Conservation (phyloP, 2,797 vertebrate genomes). For the Pogoniulus pusillus region DNA sequence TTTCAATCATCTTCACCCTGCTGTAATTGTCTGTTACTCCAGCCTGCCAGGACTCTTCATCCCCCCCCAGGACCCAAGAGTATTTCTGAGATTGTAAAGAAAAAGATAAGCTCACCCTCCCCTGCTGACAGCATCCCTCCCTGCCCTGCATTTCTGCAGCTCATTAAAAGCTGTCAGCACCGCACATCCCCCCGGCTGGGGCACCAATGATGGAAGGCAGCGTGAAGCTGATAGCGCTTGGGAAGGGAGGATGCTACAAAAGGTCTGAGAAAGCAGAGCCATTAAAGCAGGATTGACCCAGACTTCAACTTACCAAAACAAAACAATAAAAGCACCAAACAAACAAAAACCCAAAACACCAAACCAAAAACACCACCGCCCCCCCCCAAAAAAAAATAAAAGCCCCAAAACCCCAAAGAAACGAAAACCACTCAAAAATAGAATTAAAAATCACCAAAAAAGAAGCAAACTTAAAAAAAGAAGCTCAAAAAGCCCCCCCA, state of each 20-base stretch:
- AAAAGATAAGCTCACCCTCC: slow-evolving; percentile 36
- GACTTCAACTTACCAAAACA: not conserved
- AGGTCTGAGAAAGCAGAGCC: not conserved
- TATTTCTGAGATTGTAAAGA: slow-evolving; percentile 29
- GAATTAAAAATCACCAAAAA: no score
- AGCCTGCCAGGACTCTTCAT: not conserved
- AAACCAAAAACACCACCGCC: no score
- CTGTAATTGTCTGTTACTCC: not conserved
- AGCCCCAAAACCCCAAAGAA: no score
- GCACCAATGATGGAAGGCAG: not conserved
- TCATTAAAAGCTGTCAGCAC: slow-evolving; percentile 59
- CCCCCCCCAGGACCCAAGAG: not conserved
- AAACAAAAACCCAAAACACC: no score
- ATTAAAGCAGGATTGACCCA: not conserved
- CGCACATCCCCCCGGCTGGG: not conserved
- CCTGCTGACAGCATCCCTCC: not conserved
- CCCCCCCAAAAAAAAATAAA: no score
- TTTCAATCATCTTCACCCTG: not conserved
- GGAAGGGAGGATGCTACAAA: not conserved
- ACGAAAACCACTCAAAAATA: no score
- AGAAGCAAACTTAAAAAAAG: no score
- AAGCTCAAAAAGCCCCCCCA: no score
- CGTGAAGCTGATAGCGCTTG: not conserved
- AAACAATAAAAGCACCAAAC: no score
- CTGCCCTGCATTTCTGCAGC: slow-evolving; percentile 49